Evolutionary conservation across 2,797 vertebrate species (phyloP).

Genomic region (Neopelma chrysocephalum): DNA sequence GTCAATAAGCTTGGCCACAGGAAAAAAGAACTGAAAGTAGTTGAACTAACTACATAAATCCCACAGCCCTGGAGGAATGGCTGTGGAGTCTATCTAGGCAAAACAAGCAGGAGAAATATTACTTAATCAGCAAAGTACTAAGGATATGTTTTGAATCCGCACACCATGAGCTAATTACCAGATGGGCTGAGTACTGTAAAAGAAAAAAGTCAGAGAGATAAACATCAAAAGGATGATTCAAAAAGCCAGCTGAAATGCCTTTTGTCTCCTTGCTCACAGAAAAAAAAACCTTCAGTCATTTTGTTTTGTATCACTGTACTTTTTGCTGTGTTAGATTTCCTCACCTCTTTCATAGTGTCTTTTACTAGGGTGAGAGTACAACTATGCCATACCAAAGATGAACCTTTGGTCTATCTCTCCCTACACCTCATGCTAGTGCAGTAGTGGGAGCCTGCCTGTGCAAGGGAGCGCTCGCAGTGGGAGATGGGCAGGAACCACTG

Average conservation of each 20-base stretch:
- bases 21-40: background rate
- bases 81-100: background rate
- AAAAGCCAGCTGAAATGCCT: background rate
- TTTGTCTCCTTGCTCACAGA: background rate
- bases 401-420: background rate
- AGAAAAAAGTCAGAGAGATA: background rate
- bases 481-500: background rate
- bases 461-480: background rate
- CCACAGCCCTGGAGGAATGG: background rate
- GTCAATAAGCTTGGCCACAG: background rate
- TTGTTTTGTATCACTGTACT: background rate
- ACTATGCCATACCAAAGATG: background rate
- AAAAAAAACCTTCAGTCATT: background rate
- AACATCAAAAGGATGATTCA: background rate
- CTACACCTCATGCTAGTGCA: rapidly evolving
- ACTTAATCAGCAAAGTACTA: background rate
- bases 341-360: background rate
- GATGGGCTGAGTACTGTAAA: background rate
- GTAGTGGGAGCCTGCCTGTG: background rate
- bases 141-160: background rate
- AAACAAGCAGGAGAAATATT: slow-evolving; percentile 2
- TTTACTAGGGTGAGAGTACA: background rate
- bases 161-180: slow-evolving; percentile 9
- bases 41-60: background rate
- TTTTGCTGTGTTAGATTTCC: background rate